Percentiles rank a stretch among this genome's conserved stretches.
Conservation (phyloP, 2,113 vertebrate genomes). For the Podocnemis expansa region DNA sequence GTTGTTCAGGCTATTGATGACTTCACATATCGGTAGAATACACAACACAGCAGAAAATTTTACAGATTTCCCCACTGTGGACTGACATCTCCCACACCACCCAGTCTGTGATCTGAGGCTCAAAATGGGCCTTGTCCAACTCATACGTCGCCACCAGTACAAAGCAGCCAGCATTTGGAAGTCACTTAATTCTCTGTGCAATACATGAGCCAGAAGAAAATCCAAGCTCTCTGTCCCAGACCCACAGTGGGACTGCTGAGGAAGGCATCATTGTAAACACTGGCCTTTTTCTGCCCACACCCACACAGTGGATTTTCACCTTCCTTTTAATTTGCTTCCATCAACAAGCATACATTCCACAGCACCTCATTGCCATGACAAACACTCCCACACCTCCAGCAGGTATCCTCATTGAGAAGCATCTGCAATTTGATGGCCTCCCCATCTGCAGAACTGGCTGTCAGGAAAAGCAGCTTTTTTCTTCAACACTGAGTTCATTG, state of each 20-base stretch:
- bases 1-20: no score
- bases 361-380: no score
- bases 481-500: not conserved
- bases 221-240: not conserved
- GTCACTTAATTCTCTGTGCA: not conserved
- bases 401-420: not conserved
- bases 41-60: no score
- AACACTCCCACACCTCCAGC: rapidly evolving
- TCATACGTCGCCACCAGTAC: not conserved
- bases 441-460: not conserved
- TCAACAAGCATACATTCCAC: not conserved
- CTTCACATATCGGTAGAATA: no score
- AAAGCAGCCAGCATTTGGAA: not conserved
- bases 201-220: not conserved
- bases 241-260: no score
- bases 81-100: no score
- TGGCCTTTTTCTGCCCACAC: not conserved
- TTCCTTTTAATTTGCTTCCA: not conserved
- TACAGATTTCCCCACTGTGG: no score
- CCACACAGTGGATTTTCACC: not conserved
- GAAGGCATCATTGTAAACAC: not conserved
- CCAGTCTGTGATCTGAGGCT: no score
- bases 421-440: not conserved
- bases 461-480: not conserved
- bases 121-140: not conserved